Evolutionary conservation across 2,113 vertebrate genomes (phyloP).

Genomic region (Mionectes macconnelli): DNA sequence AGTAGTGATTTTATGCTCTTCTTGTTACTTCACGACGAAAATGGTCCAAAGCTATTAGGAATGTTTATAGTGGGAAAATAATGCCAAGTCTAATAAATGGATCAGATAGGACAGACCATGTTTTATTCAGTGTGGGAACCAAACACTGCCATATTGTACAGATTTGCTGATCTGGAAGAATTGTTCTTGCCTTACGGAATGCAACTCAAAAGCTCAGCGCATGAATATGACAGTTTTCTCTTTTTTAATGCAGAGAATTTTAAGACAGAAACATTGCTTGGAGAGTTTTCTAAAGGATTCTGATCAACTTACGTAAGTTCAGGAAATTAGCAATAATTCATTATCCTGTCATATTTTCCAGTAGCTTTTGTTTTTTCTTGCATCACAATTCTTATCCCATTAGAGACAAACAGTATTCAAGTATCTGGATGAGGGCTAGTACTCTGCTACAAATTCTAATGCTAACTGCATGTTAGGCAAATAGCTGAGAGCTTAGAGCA

Average conservation of each 20-base stretch:
- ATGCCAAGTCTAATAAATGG: constrained; percentile 5
- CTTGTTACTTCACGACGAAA: background rate
- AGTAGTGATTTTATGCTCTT: background rate
- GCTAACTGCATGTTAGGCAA: background rate
- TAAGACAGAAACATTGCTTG: background rate
- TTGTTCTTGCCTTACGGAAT: constrained; percentile 17
- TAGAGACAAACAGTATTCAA: background rate
- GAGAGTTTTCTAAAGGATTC: background rate
- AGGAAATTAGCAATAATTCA: background rate
- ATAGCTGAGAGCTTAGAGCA: background rate
- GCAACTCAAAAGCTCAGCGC: background rate
- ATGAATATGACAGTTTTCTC: constrained; percentile 23
- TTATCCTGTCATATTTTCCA: background rate
- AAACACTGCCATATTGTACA: constrained; percentile 12
- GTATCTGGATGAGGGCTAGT: background rate
- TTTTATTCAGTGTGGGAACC: constrained; percentile 55
- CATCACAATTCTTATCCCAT: background rate
- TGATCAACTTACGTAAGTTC: background rate
- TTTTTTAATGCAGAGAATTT: constrained; percentile 2
- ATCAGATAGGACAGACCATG: background rate
- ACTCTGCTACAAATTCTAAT: background rate
- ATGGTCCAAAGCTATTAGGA: background rate
- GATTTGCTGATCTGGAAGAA: constrained; percentile 10
- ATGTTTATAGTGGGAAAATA: constrained; percentile 31
- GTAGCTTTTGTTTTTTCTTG: constrained; percentile 7